Evolutionary conservation across 2,113 vertebrate genomes (phyloP).

Genomic region (Labeo rohita): DNA sequence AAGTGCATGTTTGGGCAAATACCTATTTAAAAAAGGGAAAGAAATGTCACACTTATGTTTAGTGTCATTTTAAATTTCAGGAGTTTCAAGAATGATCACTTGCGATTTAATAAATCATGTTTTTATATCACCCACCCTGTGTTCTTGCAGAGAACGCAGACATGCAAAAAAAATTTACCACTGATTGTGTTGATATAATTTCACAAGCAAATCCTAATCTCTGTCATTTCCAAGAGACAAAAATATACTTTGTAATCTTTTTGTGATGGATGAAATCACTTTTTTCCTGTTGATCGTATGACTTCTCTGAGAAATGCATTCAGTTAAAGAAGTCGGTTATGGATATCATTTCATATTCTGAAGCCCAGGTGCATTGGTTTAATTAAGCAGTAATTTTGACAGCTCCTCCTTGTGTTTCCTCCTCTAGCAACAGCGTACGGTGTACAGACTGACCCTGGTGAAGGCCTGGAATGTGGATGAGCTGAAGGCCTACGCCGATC

Average conservation of each 20-base stretch:
- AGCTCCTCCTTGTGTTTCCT: background rate
- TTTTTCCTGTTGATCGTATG: background rate
- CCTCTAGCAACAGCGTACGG: conserved; percentile 87
- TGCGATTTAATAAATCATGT: background rate
- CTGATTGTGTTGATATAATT: background rate
- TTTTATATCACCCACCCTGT: background rate
- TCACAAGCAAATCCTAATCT: background rate
- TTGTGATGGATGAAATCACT: background rate
- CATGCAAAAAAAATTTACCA: background rate
- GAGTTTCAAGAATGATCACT: background rate
- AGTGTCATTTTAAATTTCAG: background rate
- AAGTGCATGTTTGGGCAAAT: background rate
- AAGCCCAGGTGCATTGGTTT: background rate
- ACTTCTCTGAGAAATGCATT: background rate
- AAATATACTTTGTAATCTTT: background rate
- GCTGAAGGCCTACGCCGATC: conserved; percentile 86
- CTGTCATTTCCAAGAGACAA: background rate
- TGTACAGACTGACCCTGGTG: conserved; percentile 91
- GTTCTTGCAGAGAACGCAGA: background rate
- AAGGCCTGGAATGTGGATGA: conserved; percentile 97
- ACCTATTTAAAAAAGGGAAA: background rate
- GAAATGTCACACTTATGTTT: background rate
- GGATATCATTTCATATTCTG: background rate
- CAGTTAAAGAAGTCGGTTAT: background rate
- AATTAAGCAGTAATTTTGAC: conserved; percentile 15